Evolutionary conservation across 2,888 invertebrate species (phyloP).

Genomic region (Trissoscelio sp.): DNA sequence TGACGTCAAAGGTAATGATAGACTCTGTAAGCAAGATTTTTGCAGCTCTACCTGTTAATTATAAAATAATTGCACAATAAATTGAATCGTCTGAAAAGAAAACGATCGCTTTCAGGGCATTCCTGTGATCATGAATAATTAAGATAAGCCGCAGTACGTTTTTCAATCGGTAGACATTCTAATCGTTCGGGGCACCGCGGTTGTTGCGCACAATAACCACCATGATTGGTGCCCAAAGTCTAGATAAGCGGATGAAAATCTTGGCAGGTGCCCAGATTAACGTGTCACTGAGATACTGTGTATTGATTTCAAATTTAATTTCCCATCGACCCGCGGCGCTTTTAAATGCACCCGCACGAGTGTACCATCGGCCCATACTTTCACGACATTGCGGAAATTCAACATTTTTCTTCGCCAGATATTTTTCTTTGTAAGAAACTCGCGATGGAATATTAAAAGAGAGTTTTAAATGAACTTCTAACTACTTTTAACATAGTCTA

Average conservation of each 20-base stretch:
- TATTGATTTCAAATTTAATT: slow-evolving; percentile 67
- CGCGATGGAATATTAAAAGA: slow-evolving; percentile 58
- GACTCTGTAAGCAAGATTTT: neutral
- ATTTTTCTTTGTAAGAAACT: slow-evolving; percentile 64
- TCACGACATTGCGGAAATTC: slow-evolving; percentile 58
- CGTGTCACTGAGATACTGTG: slow-evolving; percentile 61
- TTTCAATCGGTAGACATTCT: slow-evolving; percentile 52
- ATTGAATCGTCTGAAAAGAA: slow-evolving; percentile 31
- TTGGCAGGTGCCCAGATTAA: slow-evolving; percentile 67
- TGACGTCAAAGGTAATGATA: slow-evolving; percentile 23
- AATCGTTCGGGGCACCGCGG: slow-evolving; percentile 30
- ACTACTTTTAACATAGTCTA: slow-evolving; percentile 67
- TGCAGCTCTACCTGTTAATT: slow-evolving; percentile 17
- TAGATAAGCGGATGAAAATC: slow-evolving; percentile 62
- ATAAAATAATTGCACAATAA: slow-evolving; percentile 26
- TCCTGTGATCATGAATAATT: slow-evolving; percentile 48
- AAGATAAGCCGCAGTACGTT: slow-evolving; percentile 30
- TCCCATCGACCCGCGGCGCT: slow-evolving; percentile 57
- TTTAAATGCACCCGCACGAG: slow-evolving; percentile 55
- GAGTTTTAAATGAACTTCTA: slow-evolving; percentile 64
- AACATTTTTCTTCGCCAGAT: slow-evolving; percentile 58
- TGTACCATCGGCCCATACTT: slow-evolving; percentile 10
- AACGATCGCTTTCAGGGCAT: slow-evolving; percentile 21
- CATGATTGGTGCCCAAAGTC: slow-evolving; percentile 43
- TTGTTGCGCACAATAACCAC: slow-evolving; percentile 34